Evolutionary conservation across 2,113 vertebrate genomes (phyloP).

Genomic region (Burhinus bistriatus): DNA sequence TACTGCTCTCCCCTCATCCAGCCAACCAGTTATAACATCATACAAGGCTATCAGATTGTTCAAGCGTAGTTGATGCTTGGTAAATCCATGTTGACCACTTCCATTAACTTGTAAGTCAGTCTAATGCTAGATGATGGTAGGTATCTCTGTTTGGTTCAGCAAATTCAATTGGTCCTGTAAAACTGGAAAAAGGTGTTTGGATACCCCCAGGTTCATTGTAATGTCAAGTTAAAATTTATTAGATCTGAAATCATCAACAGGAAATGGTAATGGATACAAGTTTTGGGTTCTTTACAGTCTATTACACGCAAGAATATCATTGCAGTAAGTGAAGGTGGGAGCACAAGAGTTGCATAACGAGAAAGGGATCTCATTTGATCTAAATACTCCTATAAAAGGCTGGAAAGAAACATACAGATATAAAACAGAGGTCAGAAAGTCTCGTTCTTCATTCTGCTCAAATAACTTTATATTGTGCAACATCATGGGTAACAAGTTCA

Average conservation of each 20-base stretch:
- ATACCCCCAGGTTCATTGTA: neutral
- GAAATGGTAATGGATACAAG: neutral
- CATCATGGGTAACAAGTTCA: neutral
- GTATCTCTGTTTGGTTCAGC: neutral
- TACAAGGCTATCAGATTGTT: too few species aligned
- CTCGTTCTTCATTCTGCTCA: constrained; percentile 23
- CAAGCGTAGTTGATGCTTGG: too few species aligned
- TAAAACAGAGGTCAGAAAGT: constrained; percentile 6
- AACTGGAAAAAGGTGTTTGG: neutral
- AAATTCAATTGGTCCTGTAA: neutral
- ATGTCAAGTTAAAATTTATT: neutral
- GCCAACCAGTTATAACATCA: too few species aligned
- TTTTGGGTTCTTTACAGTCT: neutral
- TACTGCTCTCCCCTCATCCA: too few species aligned
- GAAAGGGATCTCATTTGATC: neutral
- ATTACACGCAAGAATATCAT: neutral
- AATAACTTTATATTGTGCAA: constrained; percentile 9
- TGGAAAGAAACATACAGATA: neutral
- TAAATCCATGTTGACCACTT: too few species aligned
- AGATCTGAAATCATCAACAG: neutral
- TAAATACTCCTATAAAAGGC: neutral
- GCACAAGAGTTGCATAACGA: neutral
- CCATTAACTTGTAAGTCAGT: neutral
- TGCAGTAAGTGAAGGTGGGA: neutral
- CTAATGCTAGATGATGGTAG: neutral